Evolutionary conservation across 1,140 invertebrate species (phyloP), one percentile per base, ranked within the genome.

Genomic region (Eupeodes corollae): DNA sequence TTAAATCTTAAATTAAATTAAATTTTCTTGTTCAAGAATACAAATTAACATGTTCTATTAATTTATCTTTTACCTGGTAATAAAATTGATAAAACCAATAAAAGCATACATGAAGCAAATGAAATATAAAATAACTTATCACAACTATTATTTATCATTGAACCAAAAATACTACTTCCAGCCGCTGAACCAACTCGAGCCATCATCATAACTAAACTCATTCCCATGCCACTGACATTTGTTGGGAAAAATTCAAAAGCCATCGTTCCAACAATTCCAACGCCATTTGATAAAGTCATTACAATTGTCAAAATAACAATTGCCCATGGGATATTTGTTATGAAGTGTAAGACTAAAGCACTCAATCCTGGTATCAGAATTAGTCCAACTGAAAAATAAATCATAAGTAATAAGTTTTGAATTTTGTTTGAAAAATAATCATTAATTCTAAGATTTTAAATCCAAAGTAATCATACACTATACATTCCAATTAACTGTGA

Each of bases 181-280:
- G 63, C 55, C 0, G 70, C 62, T 0, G 65, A 61, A 2, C 70
- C 70, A 10, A 73, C 32, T 15, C 70, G 59, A 5, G 69, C 72
- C 32, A 61, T 58, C 62, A 71, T 70, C 56, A 73, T 61, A 16
- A 70, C 59, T 31, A 72, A 55, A 51, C 68, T 69, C 55, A 73
- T 63, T 42, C 70, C 71, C 70, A 72, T 72, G 15, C 63, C 69
- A 52, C 71, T 70, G 38, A 63, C 56, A 49, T 70, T 51, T 3
- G 70, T 70, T 6, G 70, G 70, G 49, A 68, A 71, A 45, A 70
- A 59, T 38, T 71, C 69, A 43, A 70, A 65, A n/a, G 69, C 56
- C 6, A 65, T 61, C 37, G 69, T 66, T 49, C 59, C 61, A 0
- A 70, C 54, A 37, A 72, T 44, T n/a, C 61, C 63, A 15, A 68